phyloP scores from a whole-genome alignment of 2,113 vertebrate genomes.

The Pogonocichla stellata region DNA sequence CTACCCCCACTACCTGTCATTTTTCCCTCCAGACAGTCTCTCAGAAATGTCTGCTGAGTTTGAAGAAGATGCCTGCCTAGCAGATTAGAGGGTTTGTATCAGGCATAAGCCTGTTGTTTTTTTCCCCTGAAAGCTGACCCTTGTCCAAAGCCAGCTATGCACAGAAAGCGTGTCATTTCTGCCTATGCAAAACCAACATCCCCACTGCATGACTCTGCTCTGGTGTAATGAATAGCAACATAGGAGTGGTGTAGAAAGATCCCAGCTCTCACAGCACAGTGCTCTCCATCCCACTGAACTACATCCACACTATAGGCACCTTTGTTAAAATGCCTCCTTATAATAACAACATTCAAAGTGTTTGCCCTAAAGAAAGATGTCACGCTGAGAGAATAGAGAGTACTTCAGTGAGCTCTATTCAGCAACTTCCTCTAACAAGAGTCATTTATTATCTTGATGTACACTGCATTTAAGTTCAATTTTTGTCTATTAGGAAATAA shows the following conservation, averaged over 20 bases:
- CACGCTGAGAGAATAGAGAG: conserved; percentile 36
- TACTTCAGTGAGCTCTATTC: conserved; percentile 47
- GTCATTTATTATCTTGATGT: conserved; percentile 61
- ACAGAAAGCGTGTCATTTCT: neutral
- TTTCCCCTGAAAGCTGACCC: neutral
- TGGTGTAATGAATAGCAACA: neutral
- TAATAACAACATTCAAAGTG: conserved; percentile 51
- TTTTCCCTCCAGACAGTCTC: neutral
- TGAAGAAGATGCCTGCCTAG: conserved; percentile 2
- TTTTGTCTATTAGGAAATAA: conserved; percentile 63
- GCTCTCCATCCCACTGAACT: neutral
- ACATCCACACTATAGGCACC: conserved; percentile 1
- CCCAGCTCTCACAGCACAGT: neutral
- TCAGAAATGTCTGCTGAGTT: neutral
- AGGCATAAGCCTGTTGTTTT: neutral
- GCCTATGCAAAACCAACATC: neutral
- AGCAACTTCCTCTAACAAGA: conserved; percentile 52
- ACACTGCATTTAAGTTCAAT: conserved; percentile 55
- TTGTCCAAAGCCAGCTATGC: neutral
- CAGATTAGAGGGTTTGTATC: neutral
- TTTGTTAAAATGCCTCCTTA: conserved; percentile 12
- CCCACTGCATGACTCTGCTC: neutral
- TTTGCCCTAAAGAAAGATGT: conserved; percentile 49
- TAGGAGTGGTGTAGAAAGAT: neutral
- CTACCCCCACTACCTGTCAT: neutral